These are phyloP conservation scores for Toxostoma redivivum DNA, from an alignment of 2,113 vertebrate genomes.

Conservation along the genomic window DNA sequence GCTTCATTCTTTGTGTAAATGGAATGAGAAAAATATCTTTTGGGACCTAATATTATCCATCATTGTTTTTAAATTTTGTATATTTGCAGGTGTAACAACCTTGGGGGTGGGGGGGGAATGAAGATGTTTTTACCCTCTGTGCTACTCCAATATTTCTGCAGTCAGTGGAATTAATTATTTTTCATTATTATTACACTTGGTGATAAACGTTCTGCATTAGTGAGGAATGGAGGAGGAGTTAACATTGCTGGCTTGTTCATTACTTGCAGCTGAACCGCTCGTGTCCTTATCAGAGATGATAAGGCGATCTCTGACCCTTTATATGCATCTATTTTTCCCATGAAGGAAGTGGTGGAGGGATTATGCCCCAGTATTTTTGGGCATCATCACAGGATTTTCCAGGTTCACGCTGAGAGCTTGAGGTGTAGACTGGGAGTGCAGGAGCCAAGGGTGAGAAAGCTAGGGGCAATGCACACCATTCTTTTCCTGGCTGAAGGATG, in stretches of 20 bases:
- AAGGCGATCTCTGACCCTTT: not conserved
- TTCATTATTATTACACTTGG: not conserved
- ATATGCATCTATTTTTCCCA: not conserved
- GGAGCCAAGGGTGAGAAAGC: not conserved
- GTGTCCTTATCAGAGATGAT: not conserved
- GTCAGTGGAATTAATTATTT: not conserved
- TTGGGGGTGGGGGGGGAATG: not conserved
- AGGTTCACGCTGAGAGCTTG: not conserved
- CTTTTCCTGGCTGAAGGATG: not conserved
- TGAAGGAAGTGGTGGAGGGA: not conserved
- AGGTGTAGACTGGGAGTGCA: not conserved
- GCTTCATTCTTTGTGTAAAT: not conserved
- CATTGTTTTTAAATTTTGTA: not conserved
- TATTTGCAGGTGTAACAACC: not conserved
- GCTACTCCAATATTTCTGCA: not conserved
- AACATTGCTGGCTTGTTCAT: not conserved
- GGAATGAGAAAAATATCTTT: not conserved
- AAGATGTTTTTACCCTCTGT: not conserved
- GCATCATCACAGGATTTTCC: not conserved
- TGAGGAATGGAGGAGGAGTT: not conserved
- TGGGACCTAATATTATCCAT: not conserved
- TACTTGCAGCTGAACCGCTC: not conserved
- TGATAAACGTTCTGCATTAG: not conserved
- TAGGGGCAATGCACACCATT: not conserved
- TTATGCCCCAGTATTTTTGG: not conserved